phyloP scores from a whole-genome alignment of 2,888 invertebrate genomes.

The Agrotis puta region DNA sequence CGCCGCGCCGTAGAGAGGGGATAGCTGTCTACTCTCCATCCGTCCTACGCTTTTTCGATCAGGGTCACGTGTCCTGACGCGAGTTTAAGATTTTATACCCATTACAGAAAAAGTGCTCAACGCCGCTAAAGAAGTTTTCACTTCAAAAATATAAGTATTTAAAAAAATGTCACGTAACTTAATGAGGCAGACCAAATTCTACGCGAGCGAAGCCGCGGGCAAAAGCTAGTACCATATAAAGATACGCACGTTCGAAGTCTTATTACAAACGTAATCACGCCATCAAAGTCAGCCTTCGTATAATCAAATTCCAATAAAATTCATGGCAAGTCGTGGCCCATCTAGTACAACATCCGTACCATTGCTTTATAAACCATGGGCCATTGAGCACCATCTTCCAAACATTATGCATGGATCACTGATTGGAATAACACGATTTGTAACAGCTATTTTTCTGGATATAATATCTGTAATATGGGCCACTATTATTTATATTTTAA shows the following conservation, averaged over 20 bases:
- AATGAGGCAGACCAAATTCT: too few species aligned
- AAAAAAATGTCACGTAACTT: too few species aligned
- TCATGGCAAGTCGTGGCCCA: conserved; percentile 69
- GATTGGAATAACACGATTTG: conserved; percentile 38
- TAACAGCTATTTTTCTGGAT: conserved; percentile 28
- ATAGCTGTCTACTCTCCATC: too few species aligned
- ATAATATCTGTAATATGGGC: conserved; percentile 17
- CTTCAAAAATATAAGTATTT: too few species aligned
- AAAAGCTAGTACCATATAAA: conserved; percentile 13
- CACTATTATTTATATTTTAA: too few species aligned
- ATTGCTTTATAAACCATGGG: conserved; percentile 74
- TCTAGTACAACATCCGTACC: conserved; percentile 61
- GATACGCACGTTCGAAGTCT: conserved; percentile 41
- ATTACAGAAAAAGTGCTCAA: too few species aligned
- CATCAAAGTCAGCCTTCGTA: conserved; percentile 65
- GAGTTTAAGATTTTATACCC: too few species aligned
- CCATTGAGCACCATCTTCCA: conserved; percentile 75
- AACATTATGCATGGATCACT: conserved; percentile 60
- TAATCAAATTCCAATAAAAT: conserved; percentile 82
- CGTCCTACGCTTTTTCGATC: too few species aligned
- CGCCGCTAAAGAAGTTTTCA: too few species aligned
- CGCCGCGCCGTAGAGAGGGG: too few species aligned
- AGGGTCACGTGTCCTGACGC: too few species aligned
- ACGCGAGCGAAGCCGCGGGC: too few species aligned
- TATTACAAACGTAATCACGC: conserved; percentile 70